Evolutionary conservation across 2,797 vertebrate species (phyloP), one percentile per base, ranked within the genome.

Genomic region (Denticeps clupeoides): DNA sequence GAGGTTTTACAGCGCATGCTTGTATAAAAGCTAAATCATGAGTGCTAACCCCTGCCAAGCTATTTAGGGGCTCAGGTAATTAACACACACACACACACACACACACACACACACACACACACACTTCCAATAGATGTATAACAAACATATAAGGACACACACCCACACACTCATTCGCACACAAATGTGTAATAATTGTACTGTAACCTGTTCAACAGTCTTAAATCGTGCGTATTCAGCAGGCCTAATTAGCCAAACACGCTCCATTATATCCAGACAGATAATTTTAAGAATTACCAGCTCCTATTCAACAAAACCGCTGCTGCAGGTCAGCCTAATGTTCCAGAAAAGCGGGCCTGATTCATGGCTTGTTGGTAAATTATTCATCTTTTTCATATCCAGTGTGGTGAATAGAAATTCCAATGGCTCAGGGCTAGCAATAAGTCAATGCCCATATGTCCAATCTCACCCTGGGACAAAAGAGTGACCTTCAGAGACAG

Each of bases 361-460:
- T 90, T 89, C 85, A 89, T 83, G 83, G 82, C 75, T 74, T 76
- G 70, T 81, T 82, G 81, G 82, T 93, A 85, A 91, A 94, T 93
- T 89, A 93, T 94, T 91, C 87, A 93, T 89, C 77, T 68, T 82
- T n/a, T 85, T 89, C 86, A 93, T 91, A 92, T 89, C 81, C 80
- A 76, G 69, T 32, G 60, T 82, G 83, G 87, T 87, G 85, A 83
- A 80, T 79, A 74, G 75, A 79, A 68, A 68, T 68, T 78, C 74
- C 79, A 82, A 21, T 35, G 18, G 38, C 35, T 11, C 35, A 19
- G 35, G 24, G 18, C 35, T 16, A 16, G 35, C 35, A 21, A 9
- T 38, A 38, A 38, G 35, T 11, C 35, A 19, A 35, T 21, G 35
- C 38, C 35, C 18, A 4, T 38, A 8, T 35, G 33, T 35, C 32